phyloP scores from a whole-genome alignment of 1,140 invertebrate genomes.

The Mactra quadrangularis region DNA sequence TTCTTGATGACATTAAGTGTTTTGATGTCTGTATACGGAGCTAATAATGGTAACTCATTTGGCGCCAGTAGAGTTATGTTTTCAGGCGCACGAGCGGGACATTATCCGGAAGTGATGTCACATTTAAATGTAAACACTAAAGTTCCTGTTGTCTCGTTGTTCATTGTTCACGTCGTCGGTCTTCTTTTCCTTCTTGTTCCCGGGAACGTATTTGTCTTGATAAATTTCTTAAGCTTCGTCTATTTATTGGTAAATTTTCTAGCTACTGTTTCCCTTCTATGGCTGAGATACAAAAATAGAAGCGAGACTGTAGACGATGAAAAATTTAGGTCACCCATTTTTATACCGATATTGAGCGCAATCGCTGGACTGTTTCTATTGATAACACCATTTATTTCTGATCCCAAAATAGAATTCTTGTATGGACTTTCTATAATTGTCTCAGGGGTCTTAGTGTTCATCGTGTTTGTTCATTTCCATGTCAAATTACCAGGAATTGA shows the following conservation, averaged over 20 bases:
- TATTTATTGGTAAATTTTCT: not conserved
- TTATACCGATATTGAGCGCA: not conserved
- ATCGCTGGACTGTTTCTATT: conserved; percentile 12
- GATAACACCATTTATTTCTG: conserved; percentile 17
- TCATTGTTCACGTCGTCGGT: not conserved
- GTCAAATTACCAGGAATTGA: conserved; percentile 6
- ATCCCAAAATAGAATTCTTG: conserved; percentile 40
- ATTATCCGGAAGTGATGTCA: conserved; percentile 43
- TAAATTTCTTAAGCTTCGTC: conserved; percentile 38
- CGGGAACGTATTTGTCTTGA: not conserved
- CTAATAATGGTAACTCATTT: conserved; percentile 11
- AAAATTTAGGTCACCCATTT: not conserved
- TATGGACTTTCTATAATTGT: conserved; percentile 2
- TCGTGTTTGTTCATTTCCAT: conserved; percentile 31
- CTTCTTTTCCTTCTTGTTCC: conserved; percentile 16
- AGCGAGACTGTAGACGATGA: not conserved
- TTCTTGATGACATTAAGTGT: conserved; percentile 27
- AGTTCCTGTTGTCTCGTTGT: conserved; percentile 16
- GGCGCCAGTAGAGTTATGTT: conserved; percentile 26
- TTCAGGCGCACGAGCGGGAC: conserved; percentile 30
- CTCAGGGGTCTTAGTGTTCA: conserved; percentile 4
- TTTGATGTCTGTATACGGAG: conserved; percentile 24
- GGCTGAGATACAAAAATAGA: not conserved
- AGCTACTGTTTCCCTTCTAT: conserved; percentile 3
- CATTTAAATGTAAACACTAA: not conserved